Percentiles rank a stretch among this genome's conserved stretches.
These are phyloP conservation scores for Cloeon dipterum DNA, from an alignment of 2,888 invertebrate species.

Conservation along the genomic window DNA sequence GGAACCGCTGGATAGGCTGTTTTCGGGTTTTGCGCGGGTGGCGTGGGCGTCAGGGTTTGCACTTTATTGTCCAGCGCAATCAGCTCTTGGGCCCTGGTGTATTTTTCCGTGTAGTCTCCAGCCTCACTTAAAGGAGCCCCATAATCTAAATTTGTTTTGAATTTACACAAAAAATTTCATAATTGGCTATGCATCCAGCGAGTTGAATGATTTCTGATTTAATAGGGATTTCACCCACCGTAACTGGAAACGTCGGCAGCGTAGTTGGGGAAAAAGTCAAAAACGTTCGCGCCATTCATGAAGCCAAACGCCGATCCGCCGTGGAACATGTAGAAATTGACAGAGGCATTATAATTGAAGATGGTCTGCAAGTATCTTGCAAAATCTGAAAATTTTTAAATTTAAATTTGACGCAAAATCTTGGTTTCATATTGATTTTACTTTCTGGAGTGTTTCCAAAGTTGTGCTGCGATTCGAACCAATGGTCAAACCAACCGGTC, in stretches of 20 bases:
- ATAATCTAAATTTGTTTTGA: conserved; percentile 25
- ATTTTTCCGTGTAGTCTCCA: conserved; percentile 26
- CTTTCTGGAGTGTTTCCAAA: not conserved
- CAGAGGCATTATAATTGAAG: conserved; percentile 15
- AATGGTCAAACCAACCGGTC: conserved; percentile 36
- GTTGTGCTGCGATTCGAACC: conserved; percentile 19
- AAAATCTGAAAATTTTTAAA: no score
- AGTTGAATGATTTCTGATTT: no score
- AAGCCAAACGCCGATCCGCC: conserved; percentile 19
- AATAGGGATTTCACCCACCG: conserved; percentile 1
- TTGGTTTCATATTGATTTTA: no score
- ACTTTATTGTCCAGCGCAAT: conserved; percentile 12
- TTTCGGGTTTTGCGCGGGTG: conserved; percentile 14
- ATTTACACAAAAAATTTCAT: no score
- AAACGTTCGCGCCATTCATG: conserved; percentile 9
- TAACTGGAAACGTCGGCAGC: conserved; percentile 4
- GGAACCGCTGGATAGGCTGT: conserved; percentile 14
- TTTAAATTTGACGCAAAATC: no score
- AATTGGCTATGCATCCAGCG: no score
- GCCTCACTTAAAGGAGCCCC: conserved; percentile 26
- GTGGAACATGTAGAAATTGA: conserved; percentile 20
- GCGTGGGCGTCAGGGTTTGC: conserved; percentile 14
- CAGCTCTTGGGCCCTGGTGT: conserved; percentile 11
- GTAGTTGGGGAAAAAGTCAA: conserved; percentile 6
- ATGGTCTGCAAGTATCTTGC: conserved; percentile 9